Conservation (phyloP, 2,888 invertebrate species). For the Tenodera sinensis region DNA sequence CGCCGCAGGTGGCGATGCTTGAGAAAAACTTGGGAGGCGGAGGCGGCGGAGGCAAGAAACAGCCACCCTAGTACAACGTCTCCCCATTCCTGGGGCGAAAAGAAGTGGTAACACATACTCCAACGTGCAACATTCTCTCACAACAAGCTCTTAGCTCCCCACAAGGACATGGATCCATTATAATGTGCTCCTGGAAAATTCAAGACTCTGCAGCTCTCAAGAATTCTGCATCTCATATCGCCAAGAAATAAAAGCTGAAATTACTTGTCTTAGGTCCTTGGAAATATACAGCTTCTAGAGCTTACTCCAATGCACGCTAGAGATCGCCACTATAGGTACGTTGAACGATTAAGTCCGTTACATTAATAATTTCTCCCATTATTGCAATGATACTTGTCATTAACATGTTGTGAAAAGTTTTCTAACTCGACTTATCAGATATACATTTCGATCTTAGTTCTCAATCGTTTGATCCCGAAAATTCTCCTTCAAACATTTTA, state of each 20-base stretch:
- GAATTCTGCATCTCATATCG: background rate
- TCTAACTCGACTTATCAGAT: no score
- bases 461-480: no score
- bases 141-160: background rate
- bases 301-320: no score
- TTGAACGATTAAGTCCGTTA: no score
- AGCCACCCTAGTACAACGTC: background rate
- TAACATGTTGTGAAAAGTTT: no score
- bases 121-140: background rate
- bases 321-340: no score
- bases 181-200: background rate
- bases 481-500: no score
- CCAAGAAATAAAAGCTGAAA: background rate
- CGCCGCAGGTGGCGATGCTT: constrained; percentile 1
- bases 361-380: no score
- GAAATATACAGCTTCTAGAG: no score
- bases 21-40: constrained; percentile 8
- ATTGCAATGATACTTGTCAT: no score
- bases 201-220: background rate
- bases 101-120: background rate
- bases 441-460: no score
- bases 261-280: background rate
- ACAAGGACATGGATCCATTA: background rate
- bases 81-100: background rate
- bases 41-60: background rate